These are phyloP conservation scores for Dryomyza anilis DNA, from an alignment of 2,888 invertebrate species.

Conservation along the genomic window DNA sequence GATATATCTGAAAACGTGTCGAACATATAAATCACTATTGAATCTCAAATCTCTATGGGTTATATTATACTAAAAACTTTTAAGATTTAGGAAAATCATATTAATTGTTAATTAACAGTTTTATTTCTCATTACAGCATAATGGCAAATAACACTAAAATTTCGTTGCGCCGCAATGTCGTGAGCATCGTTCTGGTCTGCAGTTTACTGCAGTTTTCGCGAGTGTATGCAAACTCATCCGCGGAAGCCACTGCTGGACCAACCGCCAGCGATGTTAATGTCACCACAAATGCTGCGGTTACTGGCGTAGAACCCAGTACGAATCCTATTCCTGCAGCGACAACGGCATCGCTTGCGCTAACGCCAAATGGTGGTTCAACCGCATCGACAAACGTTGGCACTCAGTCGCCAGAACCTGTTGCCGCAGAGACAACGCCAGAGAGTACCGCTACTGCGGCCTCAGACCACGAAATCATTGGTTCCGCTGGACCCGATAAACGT, in stretches of 20 bases:
- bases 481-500: conserved; percentile 58
- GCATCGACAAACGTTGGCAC: not conserved
- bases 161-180: not conserved
- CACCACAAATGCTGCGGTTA: not conserved
- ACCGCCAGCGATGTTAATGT: conserved; percentile 18
- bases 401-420: not conserved
- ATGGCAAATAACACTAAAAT: conserved; percentile 38
- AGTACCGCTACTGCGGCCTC: conserved; percentile 25
- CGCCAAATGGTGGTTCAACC: not conserved
- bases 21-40: no score
- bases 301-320: not conserved
- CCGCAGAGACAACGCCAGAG: not conserved
- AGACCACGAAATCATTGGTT: conserved; percentile 57
- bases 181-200: conserved; percentile 20
- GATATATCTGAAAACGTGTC: no score
- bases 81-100: no score
- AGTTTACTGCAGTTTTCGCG: conserved; percentile 25
- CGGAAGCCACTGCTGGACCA: conserved; percentile 22
- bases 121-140: conserved; percentile 30
- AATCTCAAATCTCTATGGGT: no score
- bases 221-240: conserved; percentile 10
- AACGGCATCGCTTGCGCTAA: not conserved
- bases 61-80: no score
- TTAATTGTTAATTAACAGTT: no score
- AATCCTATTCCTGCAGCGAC: not conserved